These are phyloP conservation scores for Bombus confusus DNA, from an alignment of 1,140 invertebrate species.

Conservation along the genomic window DNA sequence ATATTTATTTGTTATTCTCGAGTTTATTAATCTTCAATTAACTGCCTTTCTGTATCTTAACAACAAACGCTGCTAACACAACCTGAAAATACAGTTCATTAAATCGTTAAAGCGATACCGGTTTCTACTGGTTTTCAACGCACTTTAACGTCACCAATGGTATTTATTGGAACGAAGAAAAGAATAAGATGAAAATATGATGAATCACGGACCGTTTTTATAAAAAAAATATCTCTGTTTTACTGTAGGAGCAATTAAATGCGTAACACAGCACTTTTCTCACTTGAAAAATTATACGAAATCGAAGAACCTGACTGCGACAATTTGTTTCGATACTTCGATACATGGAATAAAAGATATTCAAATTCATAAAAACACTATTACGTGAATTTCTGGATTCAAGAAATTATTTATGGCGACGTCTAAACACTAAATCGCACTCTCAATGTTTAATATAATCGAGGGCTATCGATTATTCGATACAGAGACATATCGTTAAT, in stretches of 20 bases:
- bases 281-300: background rate
- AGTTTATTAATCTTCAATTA: background rate
- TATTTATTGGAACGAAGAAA: no score
- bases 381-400: background rate
- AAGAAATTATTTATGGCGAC: no score
- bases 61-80: background rate
- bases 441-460: background rate
- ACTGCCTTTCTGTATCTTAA: background rate
- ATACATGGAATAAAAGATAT: background rate
- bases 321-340: background rate
- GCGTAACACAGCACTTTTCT: background rate
- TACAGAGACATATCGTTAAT: background rate
- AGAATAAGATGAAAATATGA: background rate
- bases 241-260: background rate
- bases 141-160: background rate
- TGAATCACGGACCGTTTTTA: no score
- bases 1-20: background rate
- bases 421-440: no score
- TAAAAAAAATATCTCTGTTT: background rate
- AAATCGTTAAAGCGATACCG: background rate
- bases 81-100: slow-evolving; percentile 8
- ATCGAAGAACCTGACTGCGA: background rate
- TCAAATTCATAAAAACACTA: background rate
- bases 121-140: background rate
- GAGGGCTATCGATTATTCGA: background rate